A percentile compares a stretch with the other conserved stretches of the same genome.
Conservation (phyloP, 2,888 invertebrate genomes). For the Catocala sponsa region DNA sequence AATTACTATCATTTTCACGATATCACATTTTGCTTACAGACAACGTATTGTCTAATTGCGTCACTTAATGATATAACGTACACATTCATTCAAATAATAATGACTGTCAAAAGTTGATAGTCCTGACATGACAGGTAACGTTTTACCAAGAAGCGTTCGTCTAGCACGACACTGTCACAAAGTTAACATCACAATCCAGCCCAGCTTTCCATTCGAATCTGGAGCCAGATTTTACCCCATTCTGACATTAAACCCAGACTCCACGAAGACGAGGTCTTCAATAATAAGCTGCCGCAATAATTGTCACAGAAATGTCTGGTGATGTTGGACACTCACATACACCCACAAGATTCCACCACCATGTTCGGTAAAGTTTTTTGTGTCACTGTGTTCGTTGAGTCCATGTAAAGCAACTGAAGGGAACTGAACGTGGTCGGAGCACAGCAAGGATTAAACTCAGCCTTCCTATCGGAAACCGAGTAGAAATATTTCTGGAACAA, state of each 20-base stretch:
- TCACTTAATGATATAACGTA: background rate
- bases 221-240: no score
- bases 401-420: slow-evolving; percentile 93
- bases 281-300: no score
- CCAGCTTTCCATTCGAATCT: no score
- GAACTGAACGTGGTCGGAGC: slow-evolving; percentile 95
- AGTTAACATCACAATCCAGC: background rate
- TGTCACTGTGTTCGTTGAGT: slow-evolving; percentile 93
- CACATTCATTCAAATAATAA: slow-evolving; percentile 22
- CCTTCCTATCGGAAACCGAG: slow-evolving; percentile 83
- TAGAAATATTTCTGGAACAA: slow-evolving; percentile 90
- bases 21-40: slow-evolving; percentile 50
- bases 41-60: slow-evolving; percentile 13
- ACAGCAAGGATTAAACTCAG: slow-evolving; percentile 94
- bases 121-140: background rate
- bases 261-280: no score
- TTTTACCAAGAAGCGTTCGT: background rate
- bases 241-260: no score
- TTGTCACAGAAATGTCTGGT: background rate
- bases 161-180: no score
- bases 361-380: slow-evolving; percentile 95
- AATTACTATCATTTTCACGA: slow-evolving; percentile 27
- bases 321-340: slow-evolving; percentile 87
- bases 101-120: slow-evolving; percentile 24
- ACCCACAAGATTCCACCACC: slow-evolving; percentile 97